A percentile compares a stretch with the other conserved stretches of the same genome.
These are phyloP conservation scores for Chiroxiphia lanceolata DNA, from an alignment of 2,797 vertebrate genomes.

Conservation along the genomic window DNA sequence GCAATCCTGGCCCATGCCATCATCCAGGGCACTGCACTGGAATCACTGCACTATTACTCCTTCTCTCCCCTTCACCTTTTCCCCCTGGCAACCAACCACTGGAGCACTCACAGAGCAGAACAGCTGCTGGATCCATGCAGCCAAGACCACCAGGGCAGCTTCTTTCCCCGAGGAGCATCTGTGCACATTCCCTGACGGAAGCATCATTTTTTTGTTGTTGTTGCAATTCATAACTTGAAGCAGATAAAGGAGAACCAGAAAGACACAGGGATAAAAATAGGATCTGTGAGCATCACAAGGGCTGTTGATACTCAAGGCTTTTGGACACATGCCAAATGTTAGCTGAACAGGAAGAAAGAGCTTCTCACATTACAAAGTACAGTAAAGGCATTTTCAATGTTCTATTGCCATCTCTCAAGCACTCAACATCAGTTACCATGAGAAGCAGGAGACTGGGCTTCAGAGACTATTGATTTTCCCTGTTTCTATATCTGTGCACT, in stretches of 20 bases:
- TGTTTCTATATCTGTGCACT: not conserved
- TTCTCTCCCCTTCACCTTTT: not conserved
- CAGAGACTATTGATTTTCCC: not conserved
- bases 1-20: not conserved
- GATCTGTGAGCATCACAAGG: constrained; percentile 3
- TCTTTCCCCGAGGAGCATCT: not conserved
- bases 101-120: not conserved
- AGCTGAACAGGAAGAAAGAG: not conserved
- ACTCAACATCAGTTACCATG: not conserved
- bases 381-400: not conserved
- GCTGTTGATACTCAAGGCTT: constrained; percentile 17
- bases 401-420: constrained; percentile 13
- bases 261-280: constrained; percentile 46
- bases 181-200: not conserved
- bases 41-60: not conserved
- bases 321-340: not conserved
- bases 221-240: not conserved
- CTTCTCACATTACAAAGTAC: constrained; percentile 26
- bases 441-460: not conserved
- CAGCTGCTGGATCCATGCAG: not conserved
- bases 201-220: not conserved
- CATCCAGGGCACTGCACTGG: not conserved
- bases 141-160: not conserved
- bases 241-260: constrained; percentile 17
- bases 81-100: not conserved